Base-by-base conservation (phyloP, 2,888 invertebrate species). In the Stictocephala bisonia region DNA sequence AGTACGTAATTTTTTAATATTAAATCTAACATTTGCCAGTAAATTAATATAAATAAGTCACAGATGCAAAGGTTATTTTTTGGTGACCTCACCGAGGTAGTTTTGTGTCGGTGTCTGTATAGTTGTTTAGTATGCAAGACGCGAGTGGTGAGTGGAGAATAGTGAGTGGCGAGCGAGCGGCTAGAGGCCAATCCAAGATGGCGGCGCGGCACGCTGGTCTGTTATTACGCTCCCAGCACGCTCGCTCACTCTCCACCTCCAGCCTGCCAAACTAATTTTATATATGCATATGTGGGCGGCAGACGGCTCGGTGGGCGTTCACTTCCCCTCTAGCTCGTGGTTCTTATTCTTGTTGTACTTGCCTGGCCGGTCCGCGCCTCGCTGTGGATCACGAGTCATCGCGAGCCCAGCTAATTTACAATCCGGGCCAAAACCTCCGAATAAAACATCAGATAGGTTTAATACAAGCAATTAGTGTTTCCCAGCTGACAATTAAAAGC, bases 201-300 rank as follows among this genome's bases (percentile, higher is more conserved):
- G 29, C 58, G 35, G 58, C 58, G 18, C 3, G n/a, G n/a, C n/a
- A n/a, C 41, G 6, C 26, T 35, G 11, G 24, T 41, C 64, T 41
- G 41, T 41, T 26, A 40, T 40, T 64, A 60, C 18, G 4, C 20
- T n/a, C n/a, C n/a, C 44, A n/a, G 15, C 15, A 9, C 44, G 44
- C 44, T 44, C 58, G 35, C 4, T 6, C 15, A 9, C 44, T 9
- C 44, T 44, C 58, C 20, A 40, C 64, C 20, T 29, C 58, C 35
- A 40, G 64, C 64, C 64, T 64, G 64, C 64, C 64, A 64, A 35
- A 64, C 64, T 64, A 64, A 64, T 64, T 64, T 64, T 64, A 64
- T 64, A 64, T 64, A 64, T 64, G 64, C 64, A 64, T 64, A 64
- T 64, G 64, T 64, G 64, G 64, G 64, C 64, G 64, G 40, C 64